A percentile compares a stretch with the other conserved stretches of the same genome.
Conservation (phyloP, 2,113 vertebrate species). For the Bubo scandiacus region DNA sequence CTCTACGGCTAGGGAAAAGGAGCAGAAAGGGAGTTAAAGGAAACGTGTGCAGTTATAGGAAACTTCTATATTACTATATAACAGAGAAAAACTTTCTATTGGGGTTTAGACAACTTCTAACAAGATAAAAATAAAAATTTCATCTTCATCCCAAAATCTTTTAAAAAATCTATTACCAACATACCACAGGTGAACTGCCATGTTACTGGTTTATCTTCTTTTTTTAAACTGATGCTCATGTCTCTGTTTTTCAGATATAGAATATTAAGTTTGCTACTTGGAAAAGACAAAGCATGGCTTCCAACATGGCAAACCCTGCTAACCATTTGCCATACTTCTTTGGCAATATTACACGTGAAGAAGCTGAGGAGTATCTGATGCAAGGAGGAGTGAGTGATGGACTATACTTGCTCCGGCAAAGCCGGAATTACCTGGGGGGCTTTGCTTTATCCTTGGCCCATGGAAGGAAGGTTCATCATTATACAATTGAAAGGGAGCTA, state of each 20-base stretch:
- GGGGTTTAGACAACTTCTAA: background rate
- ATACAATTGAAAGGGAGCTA: conserved; percentile 90
- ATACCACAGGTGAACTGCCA: background rate
- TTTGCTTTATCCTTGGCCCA: conserved; percentile 87
- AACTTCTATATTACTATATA: background rate
- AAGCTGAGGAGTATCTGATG: conserved; percentile 86
- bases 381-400: conserved; percentile 83
- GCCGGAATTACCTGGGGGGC: conserved; percentile 91
- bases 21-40: background rate
- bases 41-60: background rate
- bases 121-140: background rate
- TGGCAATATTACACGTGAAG: conserved; percentile 95
- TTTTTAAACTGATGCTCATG: background rate
- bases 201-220: background rate
- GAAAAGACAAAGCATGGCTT: conserved; percentile 37
- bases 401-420: conserved; percentile 89
- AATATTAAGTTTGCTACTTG: background rate
- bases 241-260: background rate
- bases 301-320: conserved; percentile 71
- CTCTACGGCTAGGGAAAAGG: background rate
- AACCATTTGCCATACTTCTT: conserved; percentile 88
- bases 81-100: background rate
- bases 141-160: background rate
- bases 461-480: conserved; percentile 84
- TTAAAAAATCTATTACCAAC: background rate